phyloP scores from a whole-genome alignment of 2,888 invertebrate species.

The Caenorhabditis sp. region DNA sequence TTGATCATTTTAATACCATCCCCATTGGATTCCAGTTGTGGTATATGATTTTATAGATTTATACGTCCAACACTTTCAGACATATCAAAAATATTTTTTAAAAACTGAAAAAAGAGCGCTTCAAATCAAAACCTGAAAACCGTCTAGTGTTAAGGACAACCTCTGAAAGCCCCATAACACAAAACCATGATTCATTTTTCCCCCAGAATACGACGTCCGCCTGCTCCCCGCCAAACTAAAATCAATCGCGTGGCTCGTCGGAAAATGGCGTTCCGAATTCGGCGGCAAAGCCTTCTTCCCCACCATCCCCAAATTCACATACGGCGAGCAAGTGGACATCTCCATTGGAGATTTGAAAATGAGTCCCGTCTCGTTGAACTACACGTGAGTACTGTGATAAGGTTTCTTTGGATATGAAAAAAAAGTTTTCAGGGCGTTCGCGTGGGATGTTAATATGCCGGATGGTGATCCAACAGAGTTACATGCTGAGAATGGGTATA shows the following conservation, averaged over 20 bases:
- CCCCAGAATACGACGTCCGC: slow-evolving; percentile 67
- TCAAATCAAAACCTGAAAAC: too few relatives aligned
- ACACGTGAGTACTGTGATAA: slow-evolving; percentile 62
- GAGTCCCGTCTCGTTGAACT: slow-evolving; percentile 58
- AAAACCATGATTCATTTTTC: too few relatives aligned
- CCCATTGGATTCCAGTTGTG: too few relatives aligned
- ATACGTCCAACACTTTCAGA: too few relatives aligned
- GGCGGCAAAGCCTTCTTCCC: slow-evolving; percentile 70
- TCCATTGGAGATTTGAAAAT: slow-evolving; percentile 48
- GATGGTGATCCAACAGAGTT: slow-evolving; percentile 64
- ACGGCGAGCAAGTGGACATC: slow-evolving; percentile 70
- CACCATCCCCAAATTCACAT: slow-evolving; percentile 70
- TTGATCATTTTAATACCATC: too few relatives aligned
- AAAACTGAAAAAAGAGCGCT: too few relatives aligned
- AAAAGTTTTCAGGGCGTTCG: slow-evolving; percentile 62
- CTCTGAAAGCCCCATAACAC: too few relatives aligned
- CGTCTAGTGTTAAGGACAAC: too few relatives aligned
- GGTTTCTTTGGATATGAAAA: background rate
- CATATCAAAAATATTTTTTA: background rate
- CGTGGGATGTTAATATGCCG: slow-evolving; percentile 69
- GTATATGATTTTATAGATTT: too few relatives aligned
- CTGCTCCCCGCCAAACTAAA: slow-evolving; percentile 56
- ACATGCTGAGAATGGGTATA: slow-evolving; percentile 70
- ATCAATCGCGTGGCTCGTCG: slow-evolving; percentile 68
- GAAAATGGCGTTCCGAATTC: slow-evolving; percentile 69